Percentiles rank a stretch among this genome's conserved stretches.
Conservation (phyloP, 92 coral and sea anemone genomes). For the Parazoanthus swiftii region DNA sequence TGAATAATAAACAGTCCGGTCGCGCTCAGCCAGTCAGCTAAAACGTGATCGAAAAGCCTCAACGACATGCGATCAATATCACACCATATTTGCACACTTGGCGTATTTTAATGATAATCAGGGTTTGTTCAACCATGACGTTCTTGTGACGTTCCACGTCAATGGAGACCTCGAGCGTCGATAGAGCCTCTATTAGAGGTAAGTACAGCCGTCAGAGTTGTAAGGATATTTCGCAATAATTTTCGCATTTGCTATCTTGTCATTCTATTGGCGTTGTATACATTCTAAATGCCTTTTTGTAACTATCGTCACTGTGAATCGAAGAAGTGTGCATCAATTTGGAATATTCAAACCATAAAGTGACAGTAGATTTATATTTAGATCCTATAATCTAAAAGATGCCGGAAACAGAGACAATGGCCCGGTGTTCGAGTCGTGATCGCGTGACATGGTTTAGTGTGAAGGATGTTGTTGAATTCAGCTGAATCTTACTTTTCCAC, state of each 20-base stretch:
- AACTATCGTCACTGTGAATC: not conserved
- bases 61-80: not conserved
- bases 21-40: not conserved
- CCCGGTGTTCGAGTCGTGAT: not conserved
- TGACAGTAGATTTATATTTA: too few relatives aligned
- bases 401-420: not conserved
- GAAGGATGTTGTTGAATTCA: not conserved
- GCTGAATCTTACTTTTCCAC: not conserved
- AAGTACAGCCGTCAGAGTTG: not conserved
- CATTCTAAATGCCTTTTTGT: not conserved
- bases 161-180: not conserved
- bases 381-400: not conserved
- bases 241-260: too few relatives aligned
- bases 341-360: not conserved
- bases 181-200: not conserved
- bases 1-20: not conserved
- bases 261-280: not conserved
- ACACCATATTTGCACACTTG: not conserved
- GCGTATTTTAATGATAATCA: not conserved
- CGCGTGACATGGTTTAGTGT: not conserved
- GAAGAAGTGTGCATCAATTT: not conserved
- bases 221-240: too few relatives aligned
- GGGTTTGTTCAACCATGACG: not conserved
- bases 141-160: constrained; percentile 22
- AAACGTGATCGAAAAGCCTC: constrained; percentile 10